Conservation (phyloP, 2,113 vertebrate genomes). For the Nanorana parkeri region DNA sequence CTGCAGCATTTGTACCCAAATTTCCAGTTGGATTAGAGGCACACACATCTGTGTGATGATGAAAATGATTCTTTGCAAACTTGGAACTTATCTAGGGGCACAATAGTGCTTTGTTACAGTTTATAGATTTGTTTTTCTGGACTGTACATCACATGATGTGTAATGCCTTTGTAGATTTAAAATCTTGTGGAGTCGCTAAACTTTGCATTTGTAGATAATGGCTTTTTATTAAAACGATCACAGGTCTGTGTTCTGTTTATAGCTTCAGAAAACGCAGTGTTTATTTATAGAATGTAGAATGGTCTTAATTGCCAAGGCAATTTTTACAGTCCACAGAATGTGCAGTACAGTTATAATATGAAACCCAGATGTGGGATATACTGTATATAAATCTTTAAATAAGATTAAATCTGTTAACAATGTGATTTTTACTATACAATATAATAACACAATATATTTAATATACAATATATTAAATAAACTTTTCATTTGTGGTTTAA, state of each 20-base stretch:
- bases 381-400: background rate
- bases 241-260: background rate
- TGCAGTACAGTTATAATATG: constrained; percentile 19
- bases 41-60: constrained; percentile 26
- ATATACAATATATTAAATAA: too few relatives aligned
- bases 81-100: background rate
- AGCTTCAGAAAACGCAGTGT: background rate
- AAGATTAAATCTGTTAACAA: too few relatives aligned
- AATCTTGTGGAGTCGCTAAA: background rate
- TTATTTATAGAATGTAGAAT: constrained; percentile 31
- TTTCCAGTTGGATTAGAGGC: background rate
- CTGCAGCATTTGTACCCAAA: too few relatives aligned
- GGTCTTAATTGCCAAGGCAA: constrained; percentile 31
- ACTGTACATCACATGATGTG: background rate
- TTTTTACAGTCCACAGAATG: constrained; percentile 20
- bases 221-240: background rate
- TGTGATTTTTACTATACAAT: too few relatives aligned
- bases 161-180: background rate
- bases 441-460: too few relatives aligned
- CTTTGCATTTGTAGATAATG: background rate
- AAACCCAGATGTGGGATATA: constrained; percentile 30
- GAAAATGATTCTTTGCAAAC: background rate
- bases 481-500: too few relatives aligned
- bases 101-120: background rate
- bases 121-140: background rate